Evolutionary conservation across 2,113 vertebrate genomes (phyloP).

Genomic region (Ceuthmochares aereus): DNA sequence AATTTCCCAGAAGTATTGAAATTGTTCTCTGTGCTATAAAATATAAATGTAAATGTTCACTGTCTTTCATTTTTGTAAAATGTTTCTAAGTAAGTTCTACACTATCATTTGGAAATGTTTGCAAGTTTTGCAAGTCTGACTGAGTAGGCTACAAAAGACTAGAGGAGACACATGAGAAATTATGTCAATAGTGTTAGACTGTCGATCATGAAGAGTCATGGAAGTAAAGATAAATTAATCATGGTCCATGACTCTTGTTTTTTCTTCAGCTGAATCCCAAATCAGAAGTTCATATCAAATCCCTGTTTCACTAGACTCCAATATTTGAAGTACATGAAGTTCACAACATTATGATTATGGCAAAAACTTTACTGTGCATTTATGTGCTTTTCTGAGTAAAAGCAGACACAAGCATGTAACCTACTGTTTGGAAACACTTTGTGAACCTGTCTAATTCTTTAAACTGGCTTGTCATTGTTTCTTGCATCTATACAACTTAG

Average conservation of each 20-base stretch:
- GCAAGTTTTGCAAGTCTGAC: neutral
- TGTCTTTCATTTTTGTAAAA: neutral
- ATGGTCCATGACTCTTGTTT: rapidly evolving
- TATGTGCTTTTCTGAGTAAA: neutral
- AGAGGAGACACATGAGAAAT: neutral
- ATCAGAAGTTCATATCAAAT: neutral
- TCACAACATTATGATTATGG: neutral
- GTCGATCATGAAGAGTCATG: neutral
- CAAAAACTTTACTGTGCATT: neutral
- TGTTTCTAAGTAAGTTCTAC: neutral
- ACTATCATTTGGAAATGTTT: neutral
- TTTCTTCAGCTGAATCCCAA: neutral
- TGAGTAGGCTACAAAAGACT: neutral
- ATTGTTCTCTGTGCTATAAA: neutral
- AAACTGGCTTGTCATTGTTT: neutral
- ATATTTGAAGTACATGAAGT: neutral
- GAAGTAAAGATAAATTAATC: neutral
- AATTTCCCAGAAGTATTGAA: neutral
- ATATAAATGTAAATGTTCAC: neutral
- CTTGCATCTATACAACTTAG: neutral
- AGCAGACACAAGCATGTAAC: neutral
- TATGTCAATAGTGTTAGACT: neutral
- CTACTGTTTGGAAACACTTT: neutral
- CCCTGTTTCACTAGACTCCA: neutral
- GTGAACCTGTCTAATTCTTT: neutral